Conservation (phyloP, 2,113 vertebrate genomes). For the Chaetorhynchus papuensis region DNA sequence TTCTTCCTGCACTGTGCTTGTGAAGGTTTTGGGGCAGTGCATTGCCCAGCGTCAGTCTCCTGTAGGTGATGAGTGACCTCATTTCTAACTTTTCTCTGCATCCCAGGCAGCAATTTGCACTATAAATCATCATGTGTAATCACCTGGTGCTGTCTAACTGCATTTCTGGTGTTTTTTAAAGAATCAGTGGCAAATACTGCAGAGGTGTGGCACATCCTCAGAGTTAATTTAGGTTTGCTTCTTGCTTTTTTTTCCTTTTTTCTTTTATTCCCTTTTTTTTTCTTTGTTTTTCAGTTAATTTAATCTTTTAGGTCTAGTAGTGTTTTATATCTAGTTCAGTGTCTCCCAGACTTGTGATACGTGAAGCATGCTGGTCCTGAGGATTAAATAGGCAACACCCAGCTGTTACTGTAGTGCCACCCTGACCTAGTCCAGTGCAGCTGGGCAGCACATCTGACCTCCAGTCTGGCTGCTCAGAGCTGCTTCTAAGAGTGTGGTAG, state of each 20-base stretch:
- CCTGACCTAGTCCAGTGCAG: not conserved
- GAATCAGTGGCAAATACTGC: not conserved
- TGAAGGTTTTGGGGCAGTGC: not conserved
- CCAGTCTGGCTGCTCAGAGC: not conserved
- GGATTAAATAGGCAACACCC: not conserved
- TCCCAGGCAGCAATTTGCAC: not conserved
- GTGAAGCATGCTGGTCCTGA: not conserved
- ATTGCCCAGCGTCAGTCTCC: rapidly evolving
- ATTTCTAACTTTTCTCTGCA: not conserved
- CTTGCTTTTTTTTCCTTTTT: not conserved
- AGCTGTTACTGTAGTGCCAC: not conserved
- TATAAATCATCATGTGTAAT: not conserved
- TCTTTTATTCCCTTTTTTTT: not conserved
- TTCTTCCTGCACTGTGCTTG: not conserved
- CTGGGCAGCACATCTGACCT: not conserved
- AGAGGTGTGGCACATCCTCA: not conserved
- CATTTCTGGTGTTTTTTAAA: not conserved
- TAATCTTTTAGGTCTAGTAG: not conserved
- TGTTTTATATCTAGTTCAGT: not conserved
- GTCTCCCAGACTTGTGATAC: not conserved
- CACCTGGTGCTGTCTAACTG: not conserved
- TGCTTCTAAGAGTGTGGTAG: not conserved
- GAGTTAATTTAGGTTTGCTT: not conserved
- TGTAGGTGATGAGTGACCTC: not conserved
- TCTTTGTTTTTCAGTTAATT: not conserved